Percentiles rank a stretch among this genome's conserved stretches.
Conservation (phyloP, 2,888 invertebrate genomes). For the Tillus elongatus region DNA sequence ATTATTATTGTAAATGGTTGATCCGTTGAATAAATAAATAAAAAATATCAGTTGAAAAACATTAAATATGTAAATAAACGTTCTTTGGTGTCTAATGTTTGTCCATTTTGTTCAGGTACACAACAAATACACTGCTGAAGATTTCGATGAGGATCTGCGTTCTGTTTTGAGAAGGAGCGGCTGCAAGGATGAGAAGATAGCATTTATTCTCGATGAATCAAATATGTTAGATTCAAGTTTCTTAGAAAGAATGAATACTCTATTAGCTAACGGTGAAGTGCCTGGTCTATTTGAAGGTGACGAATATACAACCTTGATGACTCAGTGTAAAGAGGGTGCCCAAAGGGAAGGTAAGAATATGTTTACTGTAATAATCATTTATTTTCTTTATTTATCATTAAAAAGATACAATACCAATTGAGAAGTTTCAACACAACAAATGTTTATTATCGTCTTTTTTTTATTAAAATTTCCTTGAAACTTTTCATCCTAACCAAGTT, state of each 20-base stretch:
- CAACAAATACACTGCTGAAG: conserved; percentile 97
- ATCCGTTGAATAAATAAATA: too few species aligned
- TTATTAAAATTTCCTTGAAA: too few species aligned
- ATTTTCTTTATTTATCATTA: conserved; percentile 6
- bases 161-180: conserved; percentile 77
- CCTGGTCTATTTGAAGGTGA: conserved; percentile 93
- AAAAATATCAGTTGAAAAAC: too few species aligned
- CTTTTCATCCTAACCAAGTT: too few species aligned
- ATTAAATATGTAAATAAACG: too few species aligned
- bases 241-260: conserved; percentile 97
- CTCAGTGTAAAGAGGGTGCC: conserved; percentile 98
- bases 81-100: too few species aligned
- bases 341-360: conserved; percentile 71
- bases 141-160: conserved; percentile 98
- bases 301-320: conserved; percentile 98
- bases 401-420: too few species aligned
- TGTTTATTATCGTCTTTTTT: too few species aligned
- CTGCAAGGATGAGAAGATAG: conserved; percentile 96
- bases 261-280: conserved; percentile 97
- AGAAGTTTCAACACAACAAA: too few species aligned
- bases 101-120: too few species aligned
- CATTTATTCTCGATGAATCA: conserved; percentile 98
- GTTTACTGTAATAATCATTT: too few species aligned
- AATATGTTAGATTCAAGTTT: conserved; percentile 98
- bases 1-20: too few species aligned